Evolutionary conservation across 2,888 invertebrate species (phyloP).

Genomic region (Nephrotoma guestfalica): DNA sequence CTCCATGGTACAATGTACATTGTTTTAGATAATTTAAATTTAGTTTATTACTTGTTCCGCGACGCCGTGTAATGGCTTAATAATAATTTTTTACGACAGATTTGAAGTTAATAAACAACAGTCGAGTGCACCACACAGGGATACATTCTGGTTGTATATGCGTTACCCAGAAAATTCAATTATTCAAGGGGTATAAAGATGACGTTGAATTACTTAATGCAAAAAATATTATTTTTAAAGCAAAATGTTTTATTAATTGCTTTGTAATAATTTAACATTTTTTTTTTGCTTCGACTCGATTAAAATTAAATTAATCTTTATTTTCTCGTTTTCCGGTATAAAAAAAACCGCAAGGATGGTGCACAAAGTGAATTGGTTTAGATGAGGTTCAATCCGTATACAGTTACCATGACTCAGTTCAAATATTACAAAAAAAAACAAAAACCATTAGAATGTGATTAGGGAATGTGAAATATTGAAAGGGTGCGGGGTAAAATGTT

Average conservation of each 20-base stretch:
- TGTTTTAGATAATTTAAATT: background rate
- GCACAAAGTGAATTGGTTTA: background rate
- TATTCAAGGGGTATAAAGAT: background rate
- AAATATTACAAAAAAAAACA: background rate
- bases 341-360: background rate
- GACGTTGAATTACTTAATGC: background rate
- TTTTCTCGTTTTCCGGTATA: background rate
- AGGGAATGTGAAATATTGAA: background rate
- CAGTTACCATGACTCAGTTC: background rate
- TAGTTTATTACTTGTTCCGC: background rate
- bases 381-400: background rate
- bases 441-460: background rate
- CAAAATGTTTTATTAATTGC: background rate
- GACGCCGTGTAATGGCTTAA: background rate
- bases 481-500: background rate
- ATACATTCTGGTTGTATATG: background rate
- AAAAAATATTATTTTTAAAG: background rate
- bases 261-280: background rate
- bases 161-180: background rate
- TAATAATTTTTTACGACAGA: background rate
- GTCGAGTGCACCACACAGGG: background rate
- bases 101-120: background rate
- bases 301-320: background rate
- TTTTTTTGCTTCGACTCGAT: background rate
- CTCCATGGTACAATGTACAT: background rate